Conservation (phyloP, 2,888 invertebrate genomes). For the Unio pictorum region DNA sequence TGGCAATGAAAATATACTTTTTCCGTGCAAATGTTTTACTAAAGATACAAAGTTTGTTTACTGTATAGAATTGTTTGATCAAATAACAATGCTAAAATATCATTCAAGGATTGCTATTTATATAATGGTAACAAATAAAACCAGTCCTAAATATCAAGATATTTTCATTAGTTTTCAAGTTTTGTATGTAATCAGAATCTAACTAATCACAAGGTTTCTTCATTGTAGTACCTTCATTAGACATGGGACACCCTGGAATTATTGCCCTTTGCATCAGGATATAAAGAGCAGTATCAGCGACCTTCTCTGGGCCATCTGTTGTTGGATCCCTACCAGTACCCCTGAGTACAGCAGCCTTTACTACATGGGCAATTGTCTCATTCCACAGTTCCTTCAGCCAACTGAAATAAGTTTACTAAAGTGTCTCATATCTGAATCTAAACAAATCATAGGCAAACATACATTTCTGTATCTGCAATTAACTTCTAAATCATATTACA, state of each 20-base stretch:
- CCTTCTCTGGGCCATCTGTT: constrained; percentile 65
- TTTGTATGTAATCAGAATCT: neutral
- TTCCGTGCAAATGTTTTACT: too few species aligned
- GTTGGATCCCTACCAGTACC: constrained; percentile 54
- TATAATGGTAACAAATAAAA: too few species aligned
- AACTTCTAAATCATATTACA: too few species aligned
- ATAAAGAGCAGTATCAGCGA: constrained; percentile 68
- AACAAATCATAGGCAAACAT: neutral
- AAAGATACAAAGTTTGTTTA: too few species aligned
- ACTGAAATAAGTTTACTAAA: constrained; percentile 27
- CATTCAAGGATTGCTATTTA: too few species aligned
- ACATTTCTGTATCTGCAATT: too few species aligned
- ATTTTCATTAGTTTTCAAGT: neutral
- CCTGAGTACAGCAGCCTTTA: constrained; percentile 59
- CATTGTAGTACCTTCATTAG: constrained; percentile 54
- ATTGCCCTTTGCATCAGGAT: constrained; percentile 70
- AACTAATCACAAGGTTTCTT: neutral
- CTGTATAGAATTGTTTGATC: too few species aligned
- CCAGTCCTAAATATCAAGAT: too few species aligned
- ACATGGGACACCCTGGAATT: constrained; percentile 66
- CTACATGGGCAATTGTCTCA: constrained; percentile 60
- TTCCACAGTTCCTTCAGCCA: constrained; percentile 68
- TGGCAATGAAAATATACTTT: too few species aligned
- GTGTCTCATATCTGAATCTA: neutral
- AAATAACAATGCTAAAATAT: too few species aligned